Conservation (phyloP, 2,113 vertebrate species). For the Panthera tigris region DNA sequence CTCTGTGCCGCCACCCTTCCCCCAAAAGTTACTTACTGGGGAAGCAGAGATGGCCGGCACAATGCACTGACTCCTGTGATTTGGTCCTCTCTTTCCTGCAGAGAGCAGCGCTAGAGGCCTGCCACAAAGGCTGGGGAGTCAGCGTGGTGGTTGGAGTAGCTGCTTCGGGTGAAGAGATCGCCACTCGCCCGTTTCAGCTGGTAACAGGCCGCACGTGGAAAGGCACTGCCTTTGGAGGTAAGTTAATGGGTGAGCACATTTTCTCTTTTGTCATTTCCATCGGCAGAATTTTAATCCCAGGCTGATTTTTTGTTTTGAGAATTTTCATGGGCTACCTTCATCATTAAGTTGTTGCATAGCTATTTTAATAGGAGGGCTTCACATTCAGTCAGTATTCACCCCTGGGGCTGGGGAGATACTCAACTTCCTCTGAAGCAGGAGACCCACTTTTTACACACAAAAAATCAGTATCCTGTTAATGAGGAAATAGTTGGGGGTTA, state of each 20-base stretch:
- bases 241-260: background rate
- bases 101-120: constrained; percentile 89
- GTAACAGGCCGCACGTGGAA: constrained; percentile 90
- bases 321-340: background rate
- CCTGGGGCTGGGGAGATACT: background rate
- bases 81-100: constrained; percentile 46
- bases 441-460: background rate
- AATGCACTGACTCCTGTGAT: background rate
- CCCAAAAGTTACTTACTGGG: background rate
- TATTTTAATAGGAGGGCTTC: background rate
- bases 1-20: background rate
- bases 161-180: constrained; percentile 86
- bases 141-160: constrained; percentile 89
- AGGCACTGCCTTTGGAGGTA: constrained; percentile 90
- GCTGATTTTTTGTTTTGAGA: background rate
- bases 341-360: background rate
- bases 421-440: background rate
- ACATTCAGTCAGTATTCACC: background rate
- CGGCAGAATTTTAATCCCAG: background rate
- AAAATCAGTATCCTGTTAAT: background rate
- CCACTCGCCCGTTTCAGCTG: constrained; percentile 89
- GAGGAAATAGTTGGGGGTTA: background rate
- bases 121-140: constrained; percentile 90
- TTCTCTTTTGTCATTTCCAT: background rate
- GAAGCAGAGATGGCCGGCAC: background rate